Percentiles rank a stretch among this genome's conserved stretches.
Evolutionary conservation across 2,797 vertebrate genomes (phyloP).

Genomic region (Pipistrellus pygmaeus): DNA sequence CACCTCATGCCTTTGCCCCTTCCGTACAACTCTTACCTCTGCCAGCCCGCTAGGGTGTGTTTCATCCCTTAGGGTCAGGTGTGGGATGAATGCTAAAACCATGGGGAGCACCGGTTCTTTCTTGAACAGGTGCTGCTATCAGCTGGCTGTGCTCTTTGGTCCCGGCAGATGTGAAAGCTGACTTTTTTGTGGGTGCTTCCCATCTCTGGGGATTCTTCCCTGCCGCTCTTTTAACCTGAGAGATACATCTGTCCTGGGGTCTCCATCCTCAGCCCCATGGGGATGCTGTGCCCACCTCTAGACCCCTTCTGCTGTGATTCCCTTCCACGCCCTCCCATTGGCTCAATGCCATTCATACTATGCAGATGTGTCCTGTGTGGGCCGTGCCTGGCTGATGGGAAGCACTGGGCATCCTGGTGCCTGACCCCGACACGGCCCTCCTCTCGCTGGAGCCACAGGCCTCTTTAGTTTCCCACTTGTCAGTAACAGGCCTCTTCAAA

Average conservation of each 20-base stretch:
- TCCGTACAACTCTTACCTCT: too few species aligned
- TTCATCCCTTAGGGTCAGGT: not conserved
- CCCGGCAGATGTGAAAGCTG: not conserved
- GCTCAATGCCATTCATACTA: not conserved
- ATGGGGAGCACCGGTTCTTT: not conserved
- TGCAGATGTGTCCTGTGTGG: not conserved
- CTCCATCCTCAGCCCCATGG: not conserved
- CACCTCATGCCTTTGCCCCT: not conserved
- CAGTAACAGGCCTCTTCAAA: not conserved
- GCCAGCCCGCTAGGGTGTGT: not conserved
- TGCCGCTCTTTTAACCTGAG: not conserved
- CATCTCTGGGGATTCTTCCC: not conserved
- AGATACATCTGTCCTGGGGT: not conserved
- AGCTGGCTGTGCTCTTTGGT: not conserved
- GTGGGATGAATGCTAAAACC: not conserved
- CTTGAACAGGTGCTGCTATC: not conserved
- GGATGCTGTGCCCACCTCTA: not conserved
- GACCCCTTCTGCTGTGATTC: not conserved
- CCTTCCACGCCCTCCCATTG: rapidly evolving
- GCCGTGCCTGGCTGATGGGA: rapidly evolving
- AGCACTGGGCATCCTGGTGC: too few species aligned
- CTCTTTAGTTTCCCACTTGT: not conserved
- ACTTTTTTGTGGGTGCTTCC: not conserved
- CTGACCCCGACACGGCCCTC: not conserved
- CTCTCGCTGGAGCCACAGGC: not conserved